Conservation (phyloP, 2,113 vertebrate species). For the Pachypanchax playfairii region DNA sequence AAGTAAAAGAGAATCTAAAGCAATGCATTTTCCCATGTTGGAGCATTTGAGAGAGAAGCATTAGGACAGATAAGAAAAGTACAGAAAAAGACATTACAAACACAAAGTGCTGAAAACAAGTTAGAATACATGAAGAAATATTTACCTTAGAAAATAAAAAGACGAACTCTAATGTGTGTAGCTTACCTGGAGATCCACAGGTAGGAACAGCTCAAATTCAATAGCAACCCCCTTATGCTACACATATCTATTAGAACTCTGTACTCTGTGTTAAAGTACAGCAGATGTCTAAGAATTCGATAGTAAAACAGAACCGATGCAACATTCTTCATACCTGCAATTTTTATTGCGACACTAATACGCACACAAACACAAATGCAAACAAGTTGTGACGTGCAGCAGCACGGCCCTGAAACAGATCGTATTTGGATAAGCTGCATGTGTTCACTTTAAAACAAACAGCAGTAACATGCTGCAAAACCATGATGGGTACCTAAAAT, state of each 20-base stretch:
- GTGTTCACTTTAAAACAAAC: conserved; percentile 24
- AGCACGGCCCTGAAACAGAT: conserved; percentile 24
- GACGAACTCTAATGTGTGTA: background rate
- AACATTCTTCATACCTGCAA: conserved; percentile 47
- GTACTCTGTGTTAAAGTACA: conserved; percentile 6
- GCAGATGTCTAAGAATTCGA: conserved; percentile 9
- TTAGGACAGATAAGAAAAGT: background rate
- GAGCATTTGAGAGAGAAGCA: conserved; percentile 1
- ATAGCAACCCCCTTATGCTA: background rate
- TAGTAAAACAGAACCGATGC: conserved; percentile 14
- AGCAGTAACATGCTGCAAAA: conserved; percentile 13
- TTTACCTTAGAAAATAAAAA: too few species aligned
- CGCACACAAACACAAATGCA: conserved; percentile 22
- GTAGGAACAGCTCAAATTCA: conserved; percentile 13
- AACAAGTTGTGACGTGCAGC: conserved; percentile 56
- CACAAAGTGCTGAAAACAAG: background rate
- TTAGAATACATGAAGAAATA: background rate
- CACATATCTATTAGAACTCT: background rate
- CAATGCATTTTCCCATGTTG: conserved; percentile 25
- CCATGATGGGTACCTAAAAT: background rate
- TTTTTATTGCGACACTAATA: conserved; percentile 34
- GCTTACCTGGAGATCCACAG: conserved; percentile 50
- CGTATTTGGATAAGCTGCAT: conserved; percentile 35
- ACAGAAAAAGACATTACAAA: background rate
- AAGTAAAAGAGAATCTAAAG: conserved; percentile 56